Evolutionary conservation across 2,113 vertebrate genomes (phyloP).

Genomic region (Rostratula benghalensis): DNA sequence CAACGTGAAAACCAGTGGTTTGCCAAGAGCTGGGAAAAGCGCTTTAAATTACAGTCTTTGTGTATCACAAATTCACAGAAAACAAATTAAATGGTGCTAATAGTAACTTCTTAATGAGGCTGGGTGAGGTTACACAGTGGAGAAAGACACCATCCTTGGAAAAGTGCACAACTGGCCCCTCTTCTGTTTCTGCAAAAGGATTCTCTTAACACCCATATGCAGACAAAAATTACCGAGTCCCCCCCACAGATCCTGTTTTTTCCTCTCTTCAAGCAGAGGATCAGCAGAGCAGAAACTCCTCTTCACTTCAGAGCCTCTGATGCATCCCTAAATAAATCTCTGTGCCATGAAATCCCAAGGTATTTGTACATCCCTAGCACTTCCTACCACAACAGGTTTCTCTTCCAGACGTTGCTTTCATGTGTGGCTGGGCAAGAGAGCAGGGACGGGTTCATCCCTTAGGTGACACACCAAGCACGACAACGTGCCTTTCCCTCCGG

Average conservation of each 20-base stretch:
- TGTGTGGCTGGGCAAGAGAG: background rate
- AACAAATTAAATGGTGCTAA: background rate
- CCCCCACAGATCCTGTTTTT: background rate
- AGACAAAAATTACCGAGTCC: background rate
- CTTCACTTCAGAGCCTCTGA: background rate
- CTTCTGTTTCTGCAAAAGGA: background rate
- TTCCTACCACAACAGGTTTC: background rate
- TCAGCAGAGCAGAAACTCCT: background rate
- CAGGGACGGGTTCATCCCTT: background rate
- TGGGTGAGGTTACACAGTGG: background rate
- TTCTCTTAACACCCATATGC: background rate
- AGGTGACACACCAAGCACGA: accelerated
- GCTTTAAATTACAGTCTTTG: background rate
- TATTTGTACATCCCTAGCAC: background rate
- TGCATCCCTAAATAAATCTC: background rate
- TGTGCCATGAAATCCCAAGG: background rate
- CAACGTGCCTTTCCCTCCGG: accelerated
- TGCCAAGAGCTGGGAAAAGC: background rate
- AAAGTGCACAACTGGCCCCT: background rate
- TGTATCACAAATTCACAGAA: background rate
- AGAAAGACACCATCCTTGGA: background rate
- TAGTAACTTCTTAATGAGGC: background rate
- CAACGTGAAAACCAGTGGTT: background rate
- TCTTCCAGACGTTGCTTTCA: background rate
- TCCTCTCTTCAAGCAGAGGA: background rate